Percentiles rank a stretch among this genome's conserved stretches.
Evolutionary conservation across 2,888 invertebrate genomes (phyloP).

Genomic region (Pantelozetes paolii): DNA sequence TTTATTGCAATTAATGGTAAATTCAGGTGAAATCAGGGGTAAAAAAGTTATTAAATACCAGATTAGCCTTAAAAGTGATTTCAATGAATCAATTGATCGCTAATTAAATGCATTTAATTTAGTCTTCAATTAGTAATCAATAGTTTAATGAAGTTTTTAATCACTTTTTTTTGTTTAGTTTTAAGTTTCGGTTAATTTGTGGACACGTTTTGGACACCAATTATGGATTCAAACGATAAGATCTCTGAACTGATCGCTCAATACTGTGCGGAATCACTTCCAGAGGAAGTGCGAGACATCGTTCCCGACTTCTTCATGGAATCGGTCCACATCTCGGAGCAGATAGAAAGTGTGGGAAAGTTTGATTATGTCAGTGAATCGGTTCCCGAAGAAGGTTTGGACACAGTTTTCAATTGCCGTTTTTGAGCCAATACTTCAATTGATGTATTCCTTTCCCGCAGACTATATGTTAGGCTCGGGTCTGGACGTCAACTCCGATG

Average conservation of each 20-base stretch:
- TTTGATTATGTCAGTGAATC: slow-evolving; percentile 14
- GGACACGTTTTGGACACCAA: background rate
- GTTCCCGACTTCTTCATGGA: slow-evolving; percentile 34
- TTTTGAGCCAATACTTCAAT: background rate
- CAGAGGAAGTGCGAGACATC: slow-evolving; percentile 33
- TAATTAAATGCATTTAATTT: background rate
- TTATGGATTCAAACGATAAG: slow-evolving; percentile 25
- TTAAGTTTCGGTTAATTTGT: background rate
- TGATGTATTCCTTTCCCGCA: background rate
- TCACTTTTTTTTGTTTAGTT: background rate
- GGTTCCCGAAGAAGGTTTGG: slow-evolving; percentile 17
- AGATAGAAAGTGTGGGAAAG: background rate
- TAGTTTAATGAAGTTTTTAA: background rate
- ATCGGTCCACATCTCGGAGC: background rate
- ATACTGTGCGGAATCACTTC: slow-evolving; percentile 37
- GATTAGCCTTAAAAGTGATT: too few relatives aligned
- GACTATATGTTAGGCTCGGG: background rate
- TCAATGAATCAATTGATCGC: too few relatives aligned
- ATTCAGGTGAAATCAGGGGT: too few relatives aligned
- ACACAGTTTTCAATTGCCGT: background rate
- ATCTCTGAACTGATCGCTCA: slow-evolving; percentile 23
- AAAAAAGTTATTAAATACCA: too few relatives aligned
- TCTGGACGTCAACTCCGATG: background rate
- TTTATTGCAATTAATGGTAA: background rate
- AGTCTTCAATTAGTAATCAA: background rate